Conservation (phyloP, 2,113 vertebrate species). For the Vanacampus margaritifer region DNA sequence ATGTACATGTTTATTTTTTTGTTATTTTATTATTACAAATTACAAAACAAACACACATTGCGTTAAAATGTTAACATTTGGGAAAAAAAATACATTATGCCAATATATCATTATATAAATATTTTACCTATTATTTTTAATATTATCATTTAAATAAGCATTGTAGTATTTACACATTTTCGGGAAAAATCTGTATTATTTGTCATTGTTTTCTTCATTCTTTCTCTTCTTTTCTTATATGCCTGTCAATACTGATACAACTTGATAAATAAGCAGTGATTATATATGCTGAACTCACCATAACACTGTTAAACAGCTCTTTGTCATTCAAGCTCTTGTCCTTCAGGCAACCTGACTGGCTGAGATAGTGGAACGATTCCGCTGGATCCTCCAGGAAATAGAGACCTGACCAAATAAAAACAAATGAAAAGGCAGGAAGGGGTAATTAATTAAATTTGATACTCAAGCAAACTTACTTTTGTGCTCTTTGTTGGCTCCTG, state of each 20-base stretch:
- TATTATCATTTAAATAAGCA: too few relatives aligned
- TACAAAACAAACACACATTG: too few relatives aligned
- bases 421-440: not conserved
- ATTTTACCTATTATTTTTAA: too few relatives aligned
- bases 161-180: too few relatives aligned
- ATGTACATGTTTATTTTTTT: too few relatives aligned
- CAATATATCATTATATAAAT: too few relatives aligned
- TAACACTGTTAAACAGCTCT: conserved; percentile 83
- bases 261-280: not conserved
- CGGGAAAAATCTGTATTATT: too few relatives aligned
- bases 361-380: conserved; percentile 81
- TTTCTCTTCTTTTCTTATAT: too few relatives aligned
- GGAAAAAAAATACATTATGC: too few relatives aligned
- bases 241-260: not conserved
- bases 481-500: conserved; percentile 75
- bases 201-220: too few relatives aligned
- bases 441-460: not conserved
- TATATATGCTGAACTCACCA: conserved; percentile 69
- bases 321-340: conserved; percentile 83
- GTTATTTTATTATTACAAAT: too few relatives aligned
- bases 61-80: too few relatives aligned
- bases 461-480: conserved; percentile 69
- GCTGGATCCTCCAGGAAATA: conserved; percentile 81
- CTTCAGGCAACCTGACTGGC: conserved; percentile 82
- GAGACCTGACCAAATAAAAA: conserved; percentile 62